These are phyloP conservation scores for Leuctra nigra DNA, from an alignment of 2,888 invertebrate genomes.

Conservation along the genomic window DNA sequence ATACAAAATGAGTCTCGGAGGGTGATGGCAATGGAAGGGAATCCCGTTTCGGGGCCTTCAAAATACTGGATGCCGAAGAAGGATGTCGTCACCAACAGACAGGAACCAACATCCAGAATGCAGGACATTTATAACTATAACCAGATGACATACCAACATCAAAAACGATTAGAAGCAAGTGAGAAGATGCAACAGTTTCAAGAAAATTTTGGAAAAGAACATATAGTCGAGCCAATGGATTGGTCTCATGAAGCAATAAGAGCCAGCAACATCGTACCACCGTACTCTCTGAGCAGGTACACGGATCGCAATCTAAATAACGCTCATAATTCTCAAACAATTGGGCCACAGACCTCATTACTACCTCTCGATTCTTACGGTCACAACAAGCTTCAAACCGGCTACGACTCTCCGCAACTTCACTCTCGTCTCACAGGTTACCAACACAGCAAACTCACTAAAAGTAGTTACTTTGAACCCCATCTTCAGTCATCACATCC, in stretches of 20 bases:
- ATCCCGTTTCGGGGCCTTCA: too few relatives aligned
- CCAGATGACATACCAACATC: neutral
- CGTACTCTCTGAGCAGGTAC: neutral
- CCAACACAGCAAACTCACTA: neutral
- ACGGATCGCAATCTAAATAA: neutral
- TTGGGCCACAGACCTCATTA: neutral
- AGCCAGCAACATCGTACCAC: neutral
- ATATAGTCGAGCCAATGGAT: neutral
- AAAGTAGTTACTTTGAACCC: neutral
- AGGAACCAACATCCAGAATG: too few relatives aligned
- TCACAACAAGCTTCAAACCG: neutral
- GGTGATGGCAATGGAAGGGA: slow-evolving; percentile 6
- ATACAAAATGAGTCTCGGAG: neutral
- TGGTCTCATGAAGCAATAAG: neutral
- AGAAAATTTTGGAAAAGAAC: neutral
- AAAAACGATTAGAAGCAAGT: neutral
- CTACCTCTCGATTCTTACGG: neutral
- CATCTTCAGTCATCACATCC: neutral
- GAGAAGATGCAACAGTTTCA: neutral
- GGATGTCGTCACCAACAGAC: neutral
- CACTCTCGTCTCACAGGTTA: neutral
- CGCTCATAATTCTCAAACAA: neutral
- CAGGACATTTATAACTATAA: too few relatives aligned
- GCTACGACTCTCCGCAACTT: neutral
- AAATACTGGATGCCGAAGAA: neutral